Evolutionary conservation across 2,888 invertebrate species (phyloP).

Genomic region (Tryphoninae sp.): DNA sequence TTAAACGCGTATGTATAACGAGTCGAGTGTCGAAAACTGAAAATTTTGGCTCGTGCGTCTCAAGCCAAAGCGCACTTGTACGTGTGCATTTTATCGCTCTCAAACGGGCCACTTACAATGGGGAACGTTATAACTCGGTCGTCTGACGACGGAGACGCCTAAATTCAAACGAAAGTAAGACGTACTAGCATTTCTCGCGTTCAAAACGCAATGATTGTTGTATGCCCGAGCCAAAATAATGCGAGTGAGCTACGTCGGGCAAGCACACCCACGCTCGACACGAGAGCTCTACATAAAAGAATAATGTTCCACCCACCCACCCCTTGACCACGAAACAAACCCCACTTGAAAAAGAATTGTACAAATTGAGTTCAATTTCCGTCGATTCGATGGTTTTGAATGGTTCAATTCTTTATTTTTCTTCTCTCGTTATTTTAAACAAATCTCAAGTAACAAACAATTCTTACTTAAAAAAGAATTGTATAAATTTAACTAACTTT

Average conservation of each 20-base stretch:
- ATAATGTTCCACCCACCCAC: too few species aligned
- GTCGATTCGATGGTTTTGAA: too few species aligned
- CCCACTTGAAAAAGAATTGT: too few species aligned
- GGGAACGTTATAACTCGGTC: constrained; percentile 41
- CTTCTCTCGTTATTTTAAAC: neutral
- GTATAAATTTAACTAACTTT: too few species aligned
- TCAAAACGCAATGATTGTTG: constrained; percentile 23
- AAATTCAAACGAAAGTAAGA: neutral
- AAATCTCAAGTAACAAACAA: neutral
- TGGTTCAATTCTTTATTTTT: neutral
- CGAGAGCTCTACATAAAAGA: neutral
- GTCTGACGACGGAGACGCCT: constrained; percentile 29
- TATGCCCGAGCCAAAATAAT: constrained; percentile 40
- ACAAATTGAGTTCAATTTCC: too few species aligned
- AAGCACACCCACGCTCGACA: constrained; percentile 37
- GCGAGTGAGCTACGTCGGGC: neutral
- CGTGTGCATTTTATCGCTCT: too few species aligned
- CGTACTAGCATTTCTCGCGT: constrained; percentile 4
- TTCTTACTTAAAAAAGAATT: neutral
- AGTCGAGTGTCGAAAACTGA: too few species aligned
- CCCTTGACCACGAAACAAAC: too few species aligned
- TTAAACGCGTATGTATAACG: too few species aligned
- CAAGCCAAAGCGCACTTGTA: too few species aligned
- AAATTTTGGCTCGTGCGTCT: too few species aligned
- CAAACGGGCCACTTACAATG: constrained; percentile 47